These are phyloP conservation scores for Smithornis capensis DNA, from an alignment of 2,113 vertebrate genomes.

Conservation along the genomic window DNA sequence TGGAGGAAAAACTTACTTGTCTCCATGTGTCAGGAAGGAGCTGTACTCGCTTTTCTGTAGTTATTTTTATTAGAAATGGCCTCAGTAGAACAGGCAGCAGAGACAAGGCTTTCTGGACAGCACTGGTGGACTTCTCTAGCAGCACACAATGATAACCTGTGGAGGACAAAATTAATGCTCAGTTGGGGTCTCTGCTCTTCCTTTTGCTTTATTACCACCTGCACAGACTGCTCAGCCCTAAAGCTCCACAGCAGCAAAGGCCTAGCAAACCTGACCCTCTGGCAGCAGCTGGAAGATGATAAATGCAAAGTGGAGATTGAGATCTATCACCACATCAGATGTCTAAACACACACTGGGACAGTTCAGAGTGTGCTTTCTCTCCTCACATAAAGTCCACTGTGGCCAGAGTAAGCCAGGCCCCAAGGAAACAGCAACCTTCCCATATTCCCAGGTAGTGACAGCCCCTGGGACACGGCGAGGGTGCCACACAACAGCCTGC, in stretches of 20 bases:
- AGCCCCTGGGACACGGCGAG: rapidly evolving
- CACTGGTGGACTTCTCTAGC: neutral
- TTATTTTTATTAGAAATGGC: neutral
- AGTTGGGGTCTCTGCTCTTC: neutral
- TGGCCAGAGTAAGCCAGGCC: neutral
- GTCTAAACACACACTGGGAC: neutral
- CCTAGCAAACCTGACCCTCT: neutral
- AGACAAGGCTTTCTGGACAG: neutral
- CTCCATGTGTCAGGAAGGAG: neutral
- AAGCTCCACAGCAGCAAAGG: neutral
- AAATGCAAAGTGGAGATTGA: neutral
- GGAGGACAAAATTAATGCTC: neutral
- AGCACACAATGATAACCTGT: neutral
- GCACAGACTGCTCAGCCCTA: neutral
- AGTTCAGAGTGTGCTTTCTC: neutral
- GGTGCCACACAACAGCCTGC: neutral
- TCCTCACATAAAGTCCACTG: neutral
- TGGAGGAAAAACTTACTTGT: neutral
- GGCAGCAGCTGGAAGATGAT: neutral
- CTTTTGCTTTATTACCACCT: neutral
- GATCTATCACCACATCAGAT: neutral
- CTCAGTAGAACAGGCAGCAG: neutral
- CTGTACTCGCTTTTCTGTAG: neutral
- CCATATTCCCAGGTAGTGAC: neutral
- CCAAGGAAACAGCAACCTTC: neutral